These are phyloP conservation scores for Micrasema minimum DNA, from an alignment of 1,140 invertebrate species.

Conservation along the genomic window DNA sequence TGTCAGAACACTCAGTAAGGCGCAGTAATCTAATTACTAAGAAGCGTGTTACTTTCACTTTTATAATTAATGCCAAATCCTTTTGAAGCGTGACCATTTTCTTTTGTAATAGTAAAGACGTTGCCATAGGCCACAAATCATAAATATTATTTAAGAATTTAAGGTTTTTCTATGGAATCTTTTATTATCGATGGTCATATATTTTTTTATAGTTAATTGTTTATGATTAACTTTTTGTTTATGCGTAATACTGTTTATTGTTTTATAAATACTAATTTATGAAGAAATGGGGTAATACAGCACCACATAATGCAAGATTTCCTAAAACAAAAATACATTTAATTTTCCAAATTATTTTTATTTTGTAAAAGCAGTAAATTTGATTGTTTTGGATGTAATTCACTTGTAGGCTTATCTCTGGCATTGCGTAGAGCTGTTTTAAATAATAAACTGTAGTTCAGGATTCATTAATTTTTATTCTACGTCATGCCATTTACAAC, in stretches of 20 bases:
- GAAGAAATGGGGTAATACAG: conserved; percentile 34
- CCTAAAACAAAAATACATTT: conserved; percentile 6
- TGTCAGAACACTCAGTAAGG: conserved; percentile 17
- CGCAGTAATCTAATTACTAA: conserved; percentile 18
- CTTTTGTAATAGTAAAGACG: conserved; percentile 11
- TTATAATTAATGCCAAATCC: conserved; percentile 29
- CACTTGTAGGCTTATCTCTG: conserved; percentile 35
- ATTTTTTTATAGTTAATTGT: conserved; percentile 11
- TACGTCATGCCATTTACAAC: conserved; percentile 52
- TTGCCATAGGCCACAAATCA: conserved; percentile 18
- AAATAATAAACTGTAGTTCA: conserved; percentile 51
- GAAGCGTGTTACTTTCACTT: conserved; percentile 34
- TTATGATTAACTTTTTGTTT: conserved; percentile 7
- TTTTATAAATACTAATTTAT: conserved; percentile 6
- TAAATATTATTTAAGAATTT: conserved; percentile 16
- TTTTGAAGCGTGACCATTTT: conserved; percentile 21
- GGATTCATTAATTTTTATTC: conserved; percentile 52
- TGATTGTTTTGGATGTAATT: no score
- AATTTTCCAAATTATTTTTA: conserved; percentile 18
- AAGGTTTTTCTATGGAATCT: not conserved
- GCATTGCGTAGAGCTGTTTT: conserved; percentile 54
- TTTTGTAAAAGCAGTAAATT: conserved; percentile 3
- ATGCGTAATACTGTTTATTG: conserved; percentile 3
- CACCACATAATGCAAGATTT: conserved; percentile 54
- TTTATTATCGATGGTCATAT: conserved; percentile 16